phyloP scores from a whole-genome alignment of 2,797 vertebrate species.

The Coregonus sp. region DNA sequence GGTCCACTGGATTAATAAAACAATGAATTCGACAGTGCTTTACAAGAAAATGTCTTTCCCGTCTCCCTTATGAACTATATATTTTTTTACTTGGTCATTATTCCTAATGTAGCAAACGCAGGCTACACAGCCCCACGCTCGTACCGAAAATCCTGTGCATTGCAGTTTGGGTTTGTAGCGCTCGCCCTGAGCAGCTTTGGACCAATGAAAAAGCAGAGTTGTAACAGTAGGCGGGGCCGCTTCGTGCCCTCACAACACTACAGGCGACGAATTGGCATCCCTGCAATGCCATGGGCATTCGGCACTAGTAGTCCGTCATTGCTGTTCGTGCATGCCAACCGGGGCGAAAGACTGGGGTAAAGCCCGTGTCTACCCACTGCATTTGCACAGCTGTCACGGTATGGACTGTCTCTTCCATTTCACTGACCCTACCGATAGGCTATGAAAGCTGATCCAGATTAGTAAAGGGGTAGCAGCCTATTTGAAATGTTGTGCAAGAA shows the following conservation, averaged over 20 bases:
- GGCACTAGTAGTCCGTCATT: background rate
- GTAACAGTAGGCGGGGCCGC: constrained; percentile 53
- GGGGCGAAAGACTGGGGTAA: background rate
- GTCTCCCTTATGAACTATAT: constrained; percentile 6
- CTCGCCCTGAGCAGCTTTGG: constrained; percentile 53
- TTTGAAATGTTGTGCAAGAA: no score
- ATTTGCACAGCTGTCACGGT: constrained; percentile 59
- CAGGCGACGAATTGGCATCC: background rate
- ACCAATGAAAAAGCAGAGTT: constrained; percentile 66
- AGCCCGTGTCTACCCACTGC: constrained; percentile 24
- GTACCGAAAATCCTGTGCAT: constrained; percentile 44
- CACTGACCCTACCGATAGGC: constrained; percentile 9
- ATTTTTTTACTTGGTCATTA: constrained; percentile 10
- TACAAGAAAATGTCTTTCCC: background rate
- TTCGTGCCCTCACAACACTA: background rate
- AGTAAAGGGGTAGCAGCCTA: no score
- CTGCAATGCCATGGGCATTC: background rate
- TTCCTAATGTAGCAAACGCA: constrained; percentile 18
- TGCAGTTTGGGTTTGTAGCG: constrained; percentile 62
- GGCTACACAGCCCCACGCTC: constrained; percentile 44
- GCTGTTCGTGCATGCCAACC: constrained; percentile 1
- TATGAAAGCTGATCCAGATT: constrained; percentile 5
- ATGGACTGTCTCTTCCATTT: constrained; percentile 31
- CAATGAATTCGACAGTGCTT: constrained; percentile 11
- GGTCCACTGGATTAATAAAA: background rate